Percentiles rank a stretch among this genome's conserved stretches.
These are phyloP conservation scores for Esox masquinongy DNA, from an alignment of 2,797 vertebrate species.

Conservation along the genomic window DNA sequence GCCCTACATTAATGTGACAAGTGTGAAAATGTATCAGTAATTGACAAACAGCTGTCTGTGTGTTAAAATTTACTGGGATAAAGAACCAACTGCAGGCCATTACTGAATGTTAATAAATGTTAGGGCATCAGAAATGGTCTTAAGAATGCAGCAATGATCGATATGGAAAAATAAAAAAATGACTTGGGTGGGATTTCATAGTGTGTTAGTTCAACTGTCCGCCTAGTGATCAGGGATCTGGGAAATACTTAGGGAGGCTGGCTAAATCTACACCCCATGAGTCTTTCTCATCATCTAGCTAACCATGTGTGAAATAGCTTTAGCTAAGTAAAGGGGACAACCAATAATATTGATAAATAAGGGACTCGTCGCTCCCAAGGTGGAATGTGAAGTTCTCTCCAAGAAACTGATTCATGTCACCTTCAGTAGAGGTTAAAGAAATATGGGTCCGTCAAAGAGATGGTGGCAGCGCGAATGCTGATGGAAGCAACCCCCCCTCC, in stretches of 20 bases:
- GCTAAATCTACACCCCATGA: slow-evolving; percentile 78
- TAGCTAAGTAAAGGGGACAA: slow-evolving; percentile 80
- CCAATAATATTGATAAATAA: slow-evolving; percentile 86
- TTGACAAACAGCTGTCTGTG: background rate
- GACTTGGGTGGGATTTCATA: slow-evolving; percentile 60
- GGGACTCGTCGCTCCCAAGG: slow-evolving; percentile 77
- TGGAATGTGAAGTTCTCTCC: slow-evolving; percentile 75
- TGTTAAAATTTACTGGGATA: slow-evolving; percentile 23
- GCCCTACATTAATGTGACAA: background rate
- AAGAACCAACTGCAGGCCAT: slow-evolving; percentile 40
- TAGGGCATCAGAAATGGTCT: slow-evolving; percentile 35
- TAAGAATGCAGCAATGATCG: slow-evolving; percentile 38
- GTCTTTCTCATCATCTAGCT: slow-evolving; percentile 77
- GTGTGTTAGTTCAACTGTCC: slow-evolving; percentile 66
- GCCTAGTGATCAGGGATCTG: slow-evolving; percentile 71
- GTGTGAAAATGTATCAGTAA: background rate
- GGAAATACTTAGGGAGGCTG: slow-evolving; percentile 77
- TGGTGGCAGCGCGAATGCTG: background rate
- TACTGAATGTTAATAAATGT: slow-evolving; percentile 72
- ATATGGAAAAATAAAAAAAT: slow-evolving; percentile 61
- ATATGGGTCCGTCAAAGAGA: slow-evolving; percentile 50
- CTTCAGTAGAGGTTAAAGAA: slow-evolving; percentile 69
- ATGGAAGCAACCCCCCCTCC: slow-evolving; percentile 2
- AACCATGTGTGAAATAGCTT: slow-evolving; percentile 88
- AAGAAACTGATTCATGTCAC: slow-evolving; percentile 83